Percentiles rank a stretch among this genome's conserved stretches.
phyloP scores from a whole-genome alignment of 2,797 vertebrate species.

The Pangasius larnaudii region DNA sequence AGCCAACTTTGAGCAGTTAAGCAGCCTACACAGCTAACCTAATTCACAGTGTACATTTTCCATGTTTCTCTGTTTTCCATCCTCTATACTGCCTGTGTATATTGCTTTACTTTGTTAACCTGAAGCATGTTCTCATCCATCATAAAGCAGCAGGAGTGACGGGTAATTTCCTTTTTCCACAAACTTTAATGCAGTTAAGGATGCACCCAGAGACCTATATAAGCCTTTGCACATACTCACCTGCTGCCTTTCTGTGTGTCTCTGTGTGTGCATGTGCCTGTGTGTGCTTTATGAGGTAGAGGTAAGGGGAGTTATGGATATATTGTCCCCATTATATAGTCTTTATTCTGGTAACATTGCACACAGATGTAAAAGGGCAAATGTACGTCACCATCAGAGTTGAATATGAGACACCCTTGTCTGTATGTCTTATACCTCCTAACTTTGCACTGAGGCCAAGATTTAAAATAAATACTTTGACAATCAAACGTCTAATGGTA shows the following conservation, averaged over 20 bases:
- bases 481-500: neutral
- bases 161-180: constrained; percentile 57
- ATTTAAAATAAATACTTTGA: neutral
- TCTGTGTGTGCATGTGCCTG: neutral
- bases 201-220: constrained; percentile 47
- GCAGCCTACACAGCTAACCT: neutral
- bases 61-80: neutral
- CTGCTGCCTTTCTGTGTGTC: constrained; percentile 54
- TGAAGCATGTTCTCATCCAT: constrained; percentile 64
- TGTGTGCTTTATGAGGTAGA: neutral
- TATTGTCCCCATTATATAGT: neutral
- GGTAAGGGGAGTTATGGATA: neutral
- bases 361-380: neutral
- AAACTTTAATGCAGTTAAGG: constrained; percentile 57
- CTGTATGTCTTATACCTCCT: neutral
- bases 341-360: neutral
- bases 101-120: constrained; percentile 63
- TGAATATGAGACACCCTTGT: neutral
- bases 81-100: constrained; percentile 12
- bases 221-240: constrained; percentile 68
- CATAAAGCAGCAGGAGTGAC: constrained; percentile 70
- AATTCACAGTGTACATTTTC: neutral
- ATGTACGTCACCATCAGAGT: neutral
- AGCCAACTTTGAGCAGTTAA: neutral
- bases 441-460: neutral